Evolutionary conservation across 2,797 vertebrate genomes (phyloP).

Genomic region (Pseudochaenichthys georgianus): DNA sequence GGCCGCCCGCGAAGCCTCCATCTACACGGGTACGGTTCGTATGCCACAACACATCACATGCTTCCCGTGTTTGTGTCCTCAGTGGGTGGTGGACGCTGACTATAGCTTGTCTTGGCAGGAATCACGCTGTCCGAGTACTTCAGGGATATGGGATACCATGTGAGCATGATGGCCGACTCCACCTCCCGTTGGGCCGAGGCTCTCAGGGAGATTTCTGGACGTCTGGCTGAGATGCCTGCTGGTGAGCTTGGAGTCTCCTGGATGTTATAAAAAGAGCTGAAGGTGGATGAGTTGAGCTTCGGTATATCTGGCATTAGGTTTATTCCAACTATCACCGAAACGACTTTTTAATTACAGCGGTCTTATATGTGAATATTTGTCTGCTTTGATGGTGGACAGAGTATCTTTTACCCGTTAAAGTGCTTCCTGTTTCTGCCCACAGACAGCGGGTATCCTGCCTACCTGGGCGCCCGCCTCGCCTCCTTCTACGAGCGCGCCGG

Average conservation of each 20-base stretch:
- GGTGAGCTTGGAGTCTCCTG: conserved; percentile 81
- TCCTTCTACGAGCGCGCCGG: conserved; percentile 98
- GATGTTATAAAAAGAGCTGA: background rate
- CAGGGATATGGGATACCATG: conserved; percentile 98
- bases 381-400: background rate
- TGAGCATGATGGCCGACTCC: conserved; percentile 99
- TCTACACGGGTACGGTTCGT: conserved; percentile 89
- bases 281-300: background rate
- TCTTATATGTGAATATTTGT: background rate
- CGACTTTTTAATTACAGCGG: too few relatives aligned
- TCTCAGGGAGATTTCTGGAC: conserved; percentile 96
- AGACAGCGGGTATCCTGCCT: conserved; percentile 84
- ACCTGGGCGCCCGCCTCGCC: conserved; percentile 94
- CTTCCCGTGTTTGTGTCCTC: background rate
- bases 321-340: background rate
- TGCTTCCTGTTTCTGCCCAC: conserved; percentile 41
- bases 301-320: background rate
- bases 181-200: conserved; percentile 98
- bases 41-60: too few relatives aligned
- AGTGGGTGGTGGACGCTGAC: background rate
- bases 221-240: conserved; percentile 98
- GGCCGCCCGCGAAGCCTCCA: conserved; percentile 97
- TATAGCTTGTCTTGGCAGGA: conserved; percentile 77
- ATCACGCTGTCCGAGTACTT: conserved; percentile 98
- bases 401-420: too few relatives aligned